Base-by-base conservation (phyloP, 2,797 vertebrate species). In the Sebastes trivittatus region DNA sequence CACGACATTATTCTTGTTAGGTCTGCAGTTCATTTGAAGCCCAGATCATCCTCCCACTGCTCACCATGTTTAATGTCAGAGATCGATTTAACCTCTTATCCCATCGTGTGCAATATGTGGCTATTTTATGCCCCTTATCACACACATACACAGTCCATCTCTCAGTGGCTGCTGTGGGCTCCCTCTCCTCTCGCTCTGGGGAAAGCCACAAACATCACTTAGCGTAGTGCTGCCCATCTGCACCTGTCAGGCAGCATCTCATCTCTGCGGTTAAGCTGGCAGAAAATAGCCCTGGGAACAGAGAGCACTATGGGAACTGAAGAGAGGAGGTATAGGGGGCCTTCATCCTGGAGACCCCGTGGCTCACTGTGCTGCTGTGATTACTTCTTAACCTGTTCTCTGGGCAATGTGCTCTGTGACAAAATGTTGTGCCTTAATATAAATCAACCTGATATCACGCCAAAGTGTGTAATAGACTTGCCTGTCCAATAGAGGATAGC, bases 251-350 rank as follows among this genome's bases (percentile, higher is more conserved):
- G 1, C 1, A 7, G 22, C 80, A 92, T 92, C 78, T 79, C n/a
- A 72, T 90, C 89, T 88, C 77, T 77, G 70, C 2, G 49, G 80
- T 88, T 92, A 94, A 94, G 73, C 69, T 78, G 83, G 92, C 86
- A 94, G 89, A 94, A 94, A 94, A 94, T 80, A 87, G 87, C 82
- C 84, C 81, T 72, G 1, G 4, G 82, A 86, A 79, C 72, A 62
- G 81, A 86, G 85, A 91, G 11, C 69, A 81, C 60, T 52, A 46
- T 36, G 59, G 77, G 77, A 85, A 54, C 52, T n/a, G 76, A 66
- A 46, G 76, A 71, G 67, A 72, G 74, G 63, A 78, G 75, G 20
- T 42, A 14, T 46, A 46, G 42, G 59, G 7, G 11, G 32, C 34
- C 38, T 3, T 59, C 30, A 20, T 58, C 59, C 14, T 30, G 55